Evolutionary conservation across 2,888 invertebrate genomes (phyloP).

Genomic region (Strigamia maritima): DNA sequence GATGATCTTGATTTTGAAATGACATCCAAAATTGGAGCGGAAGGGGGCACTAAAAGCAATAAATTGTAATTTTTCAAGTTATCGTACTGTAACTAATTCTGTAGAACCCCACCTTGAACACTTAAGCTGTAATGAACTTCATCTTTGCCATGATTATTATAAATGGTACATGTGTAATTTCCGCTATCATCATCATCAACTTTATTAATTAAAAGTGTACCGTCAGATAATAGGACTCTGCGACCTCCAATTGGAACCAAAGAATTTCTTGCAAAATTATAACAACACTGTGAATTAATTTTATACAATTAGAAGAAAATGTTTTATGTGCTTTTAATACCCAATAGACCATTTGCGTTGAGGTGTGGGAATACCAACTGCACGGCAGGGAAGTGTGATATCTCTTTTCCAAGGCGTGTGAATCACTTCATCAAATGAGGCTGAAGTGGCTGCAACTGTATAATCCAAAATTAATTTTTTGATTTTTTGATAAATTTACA

Average conservation of each 20-base stretch:
- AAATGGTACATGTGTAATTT: slow-evolving; percentile 24
- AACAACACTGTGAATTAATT: slow-evolving; percentile 8
- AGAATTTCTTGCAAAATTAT: slow-evolving; percentile 9
- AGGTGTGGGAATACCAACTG: slow-evolving; percentile 19
- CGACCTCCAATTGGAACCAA: background rate
- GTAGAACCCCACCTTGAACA: slow-evolving; percentile 9
- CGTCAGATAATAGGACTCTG: background rate
- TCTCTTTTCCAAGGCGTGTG: slow-evolving; percentile 28
- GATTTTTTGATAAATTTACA: background rate
- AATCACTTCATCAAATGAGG: slow-evolving; percentile 22
- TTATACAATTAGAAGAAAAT: background rate
- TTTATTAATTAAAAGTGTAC: slow-evolving; percentile 27
- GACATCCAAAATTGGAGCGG: slow-evolving; percentile 44
- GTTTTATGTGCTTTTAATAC: background rate
- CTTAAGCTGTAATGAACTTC: slow-evolving; percentile 25
- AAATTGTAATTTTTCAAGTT: background rate
- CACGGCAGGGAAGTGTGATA: slow-evolving; percentile 19
- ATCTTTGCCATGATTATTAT: slow-evolving; percentile 12
- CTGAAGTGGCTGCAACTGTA: slow-evolving; percentile 27
- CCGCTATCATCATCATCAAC: slow-evolving; percentile 8
- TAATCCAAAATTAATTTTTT: background rate
- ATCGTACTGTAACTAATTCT: background rate
- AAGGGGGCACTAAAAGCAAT: slow-evolving; percentile 44
- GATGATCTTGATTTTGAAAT: slow-evolving; percentile 42
- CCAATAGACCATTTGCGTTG: slow-evolving; percentile 31